phyloP scores from a whole-genome alignment of 2,888 invertebrate species.

The Erebia ligea region DNA sequence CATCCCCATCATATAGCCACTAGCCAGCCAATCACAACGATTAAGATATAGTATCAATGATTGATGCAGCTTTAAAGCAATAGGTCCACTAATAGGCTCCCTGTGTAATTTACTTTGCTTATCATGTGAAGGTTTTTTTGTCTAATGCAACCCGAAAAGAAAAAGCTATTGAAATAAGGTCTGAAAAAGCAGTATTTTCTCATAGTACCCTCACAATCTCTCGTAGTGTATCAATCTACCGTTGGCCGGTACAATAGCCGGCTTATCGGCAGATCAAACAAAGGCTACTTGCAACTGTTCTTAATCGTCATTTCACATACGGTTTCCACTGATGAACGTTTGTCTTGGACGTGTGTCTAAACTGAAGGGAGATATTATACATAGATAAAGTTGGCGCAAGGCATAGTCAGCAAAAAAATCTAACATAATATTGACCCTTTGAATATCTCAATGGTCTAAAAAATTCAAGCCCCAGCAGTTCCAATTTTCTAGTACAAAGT shows the following conservation, averaged over 20 bases:
- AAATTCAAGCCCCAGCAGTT: too few species aligned
- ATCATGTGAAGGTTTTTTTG: too few species aligned
- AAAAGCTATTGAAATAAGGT: constrained; percentile 24
- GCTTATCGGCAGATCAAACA: constrained; percentile 75
- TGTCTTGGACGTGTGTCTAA: constrained; percentile 59
- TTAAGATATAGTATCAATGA: too few species aligned
- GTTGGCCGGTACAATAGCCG: constrained; percentile 63
- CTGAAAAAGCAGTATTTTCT: constrained; percentile 37
- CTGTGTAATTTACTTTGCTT: too few species aligned
- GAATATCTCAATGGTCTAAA: too few species aligned
- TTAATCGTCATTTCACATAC: constrained; percentile 83
- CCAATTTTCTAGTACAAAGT: too few species aligned
- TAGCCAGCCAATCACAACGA: too few species aligned
- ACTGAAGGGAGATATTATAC: constrained; percentile 55
- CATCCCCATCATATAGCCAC: too few species aligned
- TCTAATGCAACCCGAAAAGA: constrained; percentile 2
- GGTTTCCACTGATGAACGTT: constrained; percentile 69
- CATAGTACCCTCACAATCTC: constrained; percentile 41
- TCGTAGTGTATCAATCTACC: constrained; percentile 55
- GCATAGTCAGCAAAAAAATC: constrained; percentile 42
- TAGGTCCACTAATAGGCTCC: too few species aligned
- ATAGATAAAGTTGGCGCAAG: constrained; percentile 38
- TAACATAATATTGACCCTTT: too few species aligned
- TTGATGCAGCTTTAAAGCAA: too few species aligned
- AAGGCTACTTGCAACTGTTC: constrained; percentile 81